Percentiles rank a stretch among this genome's conserved stretches.
Conservation (phyloP, 1,140 invertebrate species). For the Macrocentrus cingulum region DNA sequence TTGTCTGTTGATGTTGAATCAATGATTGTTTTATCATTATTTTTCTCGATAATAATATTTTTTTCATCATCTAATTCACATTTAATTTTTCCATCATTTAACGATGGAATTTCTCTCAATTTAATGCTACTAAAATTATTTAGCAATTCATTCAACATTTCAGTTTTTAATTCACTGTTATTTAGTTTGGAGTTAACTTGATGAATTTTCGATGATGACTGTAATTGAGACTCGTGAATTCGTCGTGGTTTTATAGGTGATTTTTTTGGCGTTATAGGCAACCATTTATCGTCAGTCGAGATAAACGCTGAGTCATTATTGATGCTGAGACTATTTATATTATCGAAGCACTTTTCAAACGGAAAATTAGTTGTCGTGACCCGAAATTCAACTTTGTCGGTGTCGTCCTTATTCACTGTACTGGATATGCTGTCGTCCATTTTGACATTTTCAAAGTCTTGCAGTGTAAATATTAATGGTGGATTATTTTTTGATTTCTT, state of each 20-base stretch:
- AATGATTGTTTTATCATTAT: conserved; percentile 2
- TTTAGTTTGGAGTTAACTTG: conserved; percentile 26
- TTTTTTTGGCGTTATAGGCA: conserved; percentile 13
- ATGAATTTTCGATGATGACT: not conserved
- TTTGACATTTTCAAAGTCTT: too few species aligned
- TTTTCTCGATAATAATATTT: not conserved
- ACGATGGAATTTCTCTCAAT: conserved; percentile 39
- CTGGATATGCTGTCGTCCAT: not conserved
- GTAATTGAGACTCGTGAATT: too few species aligned
- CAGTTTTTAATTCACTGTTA: conserved; percentile 39
- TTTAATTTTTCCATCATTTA: conserved; percentile 2
- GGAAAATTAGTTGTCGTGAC: conserved; percentile 50
- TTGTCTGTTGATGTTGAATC: conserved; percentile 1
- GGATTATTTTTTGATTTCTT: not conserved
- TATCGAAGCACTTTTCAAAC: conserved; percentile 45
- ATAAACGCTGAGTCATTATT: conserved; percentile 12
- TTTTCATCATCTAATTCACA: not conserved
- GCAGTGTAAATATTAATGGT: too few species aligned
- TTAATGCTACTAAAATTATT: conserved; percentile 49
- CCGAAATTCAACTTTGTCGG: conserved; percentile 42
- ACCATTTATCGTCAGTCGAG: conserved; percentile 11
- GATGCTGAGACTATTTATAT: conserved; percentile 33
- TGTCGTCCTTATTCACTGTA: conserved; percentile 28
- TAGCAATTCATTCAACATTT: conserved; percentile 49
- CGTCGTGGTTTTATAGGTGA: too few species aligned